Evolutionary conservation across 1,140 invertebrate genomes (phyloP), one percentile per base, ranked within the genome.

Genomic region (Papilio dardanus): DNA sequence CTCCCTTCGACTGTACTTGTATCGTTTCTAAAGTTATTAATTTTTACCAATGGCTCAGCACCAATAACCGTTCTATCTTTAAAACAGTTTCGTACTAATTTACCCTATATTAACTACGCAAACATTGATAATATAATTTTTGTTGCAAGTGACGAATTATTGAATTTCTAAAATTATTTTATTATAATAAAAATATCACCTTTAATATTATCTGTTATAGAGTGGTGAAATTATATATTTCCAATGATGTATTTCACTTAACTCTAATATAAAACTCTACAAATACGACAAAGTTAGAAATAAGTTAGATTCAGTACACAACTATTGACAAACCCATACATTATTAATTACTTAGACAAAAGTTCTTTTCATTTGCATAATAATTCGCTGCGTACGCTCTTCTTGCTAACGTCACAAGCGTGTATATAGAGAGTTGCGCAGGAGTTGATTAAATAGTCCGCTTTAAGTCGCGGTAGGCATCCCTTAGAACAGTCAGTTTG

Each of bases 381-480:
- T 33, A 58, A 75, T 68, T 69, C 67, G 71, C 50, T 42, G 40
- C 58, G 74, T 73, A 74, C 40, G 68, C 30, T 30, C 65, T 65
- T 71, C 37, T 74, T 71, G 33, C 28, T 91, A 88, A 91, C 88
- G 89, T 88, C 86, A 86, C 58, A 31, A 46, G 68, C 83, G 79
- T 86, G 83, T 91, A 91, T 91, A 91, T 91, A 91, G 89, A 71
- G 74, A 71, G 79, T 80, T 82, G 89, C 87, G 84, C 87, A 68
- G 77, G 82, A 87, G 77, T 80, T 65, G 84, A 74, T 71, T 81
- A 85, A 83, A 88, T 88, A 91, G 89, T 91, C 83, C 82, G 75
- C 77, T 77, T 76, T 81, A 75, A 83, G 81, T 80, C 87, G 80
- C 80, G 75, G 71, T 79, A 62, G 74, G 75, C 81, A 80, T 77